phyloP scores from a whole-genome alignment of 2,888 invertebrate genomes.

The Sinotaia quadrata region DNA sequence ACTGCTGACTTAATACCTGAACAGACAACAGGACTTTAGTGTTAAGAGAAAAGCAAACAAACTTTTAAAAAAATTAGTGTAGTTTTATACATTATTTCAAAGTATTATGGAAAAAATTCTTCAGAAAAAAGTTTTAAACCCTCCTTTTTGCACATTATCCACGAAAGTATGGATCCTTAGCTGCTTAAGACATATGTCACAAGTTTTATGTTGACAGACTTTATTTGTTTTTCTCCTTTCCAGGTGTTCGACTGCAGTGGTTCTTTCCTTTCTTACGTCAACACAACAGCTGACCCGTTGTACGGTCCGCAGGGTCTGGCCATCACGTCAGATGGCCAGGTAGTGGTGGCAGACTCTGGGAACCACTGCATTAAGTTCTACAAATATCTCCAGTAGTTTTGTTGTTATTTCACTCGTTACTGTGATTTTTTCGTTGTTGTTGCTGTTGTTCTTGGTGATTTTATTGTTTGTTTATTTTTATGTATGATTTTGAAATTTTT shows the following conservation, averaged over 20 bases:
- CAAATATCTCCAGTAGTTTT: constrained; percentile 69
- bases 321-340: constrained; percentile 73
- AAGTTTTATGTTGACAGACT: neutral
- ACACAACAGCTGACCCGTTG: constrained; percentile 74
- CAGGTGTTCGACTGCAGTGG: constrained; percentile 75
- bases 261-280: constrained; percentile 74
- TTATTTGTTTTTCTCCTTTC: constrained; percentile 24
- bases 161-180: no score
- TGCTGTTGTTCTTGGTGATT: neutral
- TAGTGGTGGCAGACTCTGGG: constrained; percentile 75
- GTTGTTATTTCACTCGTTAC: neutral
- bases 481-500: neutral
- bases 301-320: constrained; percentile 76
- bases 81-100: no score
- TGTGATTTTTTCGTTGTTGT: neutral
- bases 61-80: no score
- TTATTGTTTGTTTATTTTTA: neutral
- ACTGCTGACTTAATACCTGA: no score
- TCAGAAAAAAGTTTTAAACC: no score
- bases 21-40: no score
- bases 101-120: no score
- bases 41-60: no score
- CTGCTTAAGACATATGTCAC: no score
- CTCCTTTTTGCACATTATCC: no score
- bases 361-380: constrained; percentile 76